Base-by-base conservation (phyloP, 2,797 vertebrate genomes). In the Premnoplex brunnescens region DNA sequence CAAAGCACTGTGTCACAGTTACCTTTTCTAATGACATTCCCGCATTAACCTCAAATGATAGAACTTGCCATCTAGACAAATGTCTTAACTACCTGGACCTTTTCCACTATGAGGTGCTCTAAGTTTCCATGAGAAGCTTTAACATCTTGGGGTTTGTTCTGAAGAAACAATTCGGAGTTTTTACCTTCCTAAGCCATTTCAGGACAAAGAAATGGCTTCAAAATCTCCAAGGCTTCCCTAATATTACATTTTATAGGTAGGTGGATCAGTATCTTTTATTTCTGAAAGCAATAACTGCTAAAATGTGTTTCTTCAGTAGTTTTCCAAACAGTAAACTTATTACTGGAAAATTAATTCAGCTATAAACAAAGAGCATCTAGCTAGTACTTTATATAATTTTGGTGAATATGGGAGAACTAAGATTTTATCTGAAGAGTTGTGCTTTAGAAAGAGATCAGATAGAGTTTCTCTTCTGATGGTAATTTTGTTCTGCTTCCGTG, bases 161-260 rank as follows among this genome's bases (percentile, higher is more conserved):
- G 23, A 89, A 85, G 52, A 74, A 91, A 77, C 8, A 2, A 2
- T 85, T 92, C 27, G 17, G 39, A 68, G 12, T 39, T 80, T 91
- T 78, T 73, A 59, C 48, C 41, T 80, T 91, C 21, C 21, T 54
- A 55, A 85, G 54, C 48, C 30, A 27, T 85, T 95, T 93, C 75
- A 91, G 83, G 73, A 69, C 59, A 84, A 84, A 90, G 52, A 90
- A 85, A 84, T 41, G 11, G 7, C 32, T 76, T 73, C 55, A 63
- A n/a, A 59, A 26, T 66, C 18, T 41, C 44, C 21, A 44, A 44
- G 18, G 6, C 6, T 69, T 90, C 81, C 79, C 83, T 73, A 92
- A 74, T 72, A 62, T 55, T 91, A 79, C 28, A 59, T 94, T 94
- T 94, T 86, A 83, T 58, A 72, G 28, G 54, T 51, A 95, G 54